Conservation (phyloP, 2,113 vertebrate species). For the Antigone vipio region DNA sequence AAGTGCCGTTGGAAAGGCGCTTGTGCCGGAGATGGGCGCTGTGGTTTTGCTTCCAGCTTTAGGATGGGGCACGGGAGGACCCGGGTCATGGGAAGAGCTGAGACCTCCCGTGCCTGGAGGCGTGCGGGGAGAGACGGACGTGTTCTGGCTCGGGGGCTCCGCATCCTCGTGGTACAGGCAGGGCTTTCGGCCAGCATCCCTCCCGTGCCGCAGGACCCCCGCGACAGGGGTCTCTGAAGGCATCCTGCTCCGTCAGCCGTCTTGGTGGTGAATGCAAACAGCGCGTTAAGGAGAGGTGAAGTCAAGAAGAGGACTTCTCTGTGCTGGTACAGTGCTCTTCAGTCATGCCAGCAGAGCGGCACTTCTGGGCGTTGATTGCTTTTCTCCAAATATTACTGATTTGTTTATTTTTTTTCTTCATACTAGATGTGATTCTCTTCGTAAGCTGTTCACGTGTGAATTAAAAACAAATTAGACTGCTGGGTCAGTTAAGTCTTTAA, state of each 20-base stretch:
- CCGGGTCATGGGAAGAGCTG: accelerated
- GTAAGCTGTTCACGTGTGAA: slow-evolving; percentile 55
- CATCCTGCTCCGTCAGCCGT: accelerated
- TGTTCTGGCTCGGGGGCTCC: no score
- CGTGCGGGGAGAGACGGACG: accelerated
- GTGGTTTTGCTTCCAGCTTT: background rate
- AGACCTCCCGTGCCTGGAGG: background rate
- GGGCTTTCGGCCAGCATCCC: background rate
- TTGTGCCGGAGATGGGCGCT: background rate
- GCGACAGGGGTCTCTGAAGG: no score
- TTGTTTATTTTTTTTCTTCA: slow-evolving; percentile 3
- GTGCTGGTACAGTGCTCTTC: background rate
- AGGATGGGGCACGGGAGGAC: background rate
- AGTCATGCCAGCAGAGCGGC: background rate
- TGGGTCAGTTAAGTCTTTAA: slow-evolving; percentile 48
- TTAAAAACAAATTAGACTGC: slow-evolving; percentile 50
- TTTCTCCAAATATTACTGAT: background rate
- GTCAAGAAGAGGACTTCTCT: background rate
- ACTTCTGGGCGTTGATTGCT: background rate
- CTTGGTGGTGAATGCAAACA: background rate
- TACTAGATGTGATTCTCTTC: slow-evolving; percentile 52
- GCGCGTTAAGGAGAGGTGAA: accelerated
- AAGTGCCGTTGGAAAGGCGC: background rate
- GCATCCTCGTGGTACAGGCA: background rate
- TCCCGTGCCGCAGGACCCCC: background rate